Base-by-base conservation (phyloP, 2,113 vertebrate species). In the Micronycteris hirsuta region DNA sequence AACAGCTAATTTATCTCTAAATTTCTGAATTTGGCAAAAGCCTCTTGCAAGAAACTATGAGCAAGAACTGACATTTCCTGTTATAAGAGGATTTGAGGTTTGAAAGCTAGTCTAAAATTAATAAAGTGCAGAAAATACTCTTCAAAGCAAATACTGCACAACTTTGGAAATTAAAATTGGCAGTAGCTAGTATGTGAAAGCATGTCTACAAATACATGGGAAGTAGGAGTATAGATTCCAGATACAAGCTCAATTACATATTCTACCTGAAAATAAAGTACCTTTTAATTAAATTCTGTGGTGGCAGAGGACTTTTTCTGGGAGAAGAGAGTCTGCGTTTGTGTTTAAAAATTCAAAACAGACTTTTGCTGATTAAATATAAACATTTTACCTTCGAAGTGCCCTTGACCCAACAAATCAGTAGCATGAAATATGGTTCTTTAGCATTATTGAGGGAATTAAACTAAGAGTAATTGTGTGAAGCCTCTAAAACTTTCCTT, bases 41-140 rank as follows among this genome's bases (percentile, higher is more conserved):
- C 58, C 5, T 74, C n/a, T 91, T 96, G 22, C 4, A 87, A 93
- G 76, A 28, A 95, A 31, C 38, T 94, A 56, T 86, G 47, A 97
- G 61, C 74, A 77, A 92, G 36, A 97, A 56, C 45, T 88, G 88
- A 84, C 8, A 26, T 92, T 84, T 86, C 49, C 47, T 97, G 58
- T 89, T 92, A 88, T 82, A 87, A 95, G 24, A 88, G 45, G 15
- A 93, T 88, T 49, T n/a, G 68, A 94, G 47, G 15, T 49, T 86
- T 76, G 36, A 93, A 94, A 92, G 10, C 22, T 4, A 73, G 43
- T 89, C 74, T 87, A 81, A 96, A 96, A 87, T 76, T 92, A 70
- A 83, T 89, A 91, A 90, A 96, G 52, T 87, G 31, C 19, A 96
- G 24, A 89, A 94, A 97, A 90, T 70, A 68, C 20, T 54, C 94